Evolutionary conservation across 2,888 invertebrate species (phyloP), one percentile per base, ranked within the genome.

Genomic region (Rotaria macrura): DNA sequence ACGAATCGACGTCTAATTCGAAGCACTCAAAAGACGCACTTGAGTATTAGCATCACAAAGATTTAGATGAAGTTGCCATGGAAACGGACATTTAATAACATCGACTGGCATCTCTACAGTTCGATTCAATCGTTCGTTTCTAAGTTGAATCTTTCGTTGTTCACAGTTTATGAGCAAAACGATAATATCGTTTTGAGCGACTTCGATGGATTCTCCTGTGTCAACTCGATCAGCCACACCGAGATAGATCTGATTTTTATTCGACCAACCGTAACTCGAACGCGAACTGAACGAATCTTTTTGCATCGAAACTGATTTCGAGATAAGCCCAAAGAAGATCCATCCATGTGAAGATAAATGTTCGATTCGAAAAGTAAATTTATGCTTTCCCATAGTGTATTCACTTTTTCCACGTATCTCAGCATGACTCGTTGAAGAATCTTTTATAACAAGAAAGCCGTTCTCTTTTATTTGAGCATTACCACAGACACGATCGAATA

Each of bases 271-370:
- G 5, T 38, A 65, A 20, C 34, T 29, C 17, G 20, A 34, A 5
- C 20, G 17, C 3, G 34, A 65, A 6, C 2, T 3, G 6, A 2
- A 65, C 5, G 65, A 65, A 6, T 0, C 0, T 0, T 2, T 6
- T 14, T 20, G 3, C 65, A 65, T 34, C 34, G 34, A 34, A 2
- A 17, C 7, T 29, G 34, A 14, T 5, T 20, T 65, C 0, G 65
- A 65, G 10, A 65, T 65, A 5, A 65, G 10, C 7, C 34, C 65
- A 34, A 34, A 34, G 20, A 2, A 65, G 20, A 65, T 65, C 65
- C 34, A 65, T 34, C 65, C 20, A 14, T 34, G 34, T 20, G 12
- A 1, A 34, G 5, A 9, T 72, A 40, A 34, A 5, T 34, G 5
- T 12, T 85, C 25, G 52, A 29, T 23, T 85, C 12, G 25, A 85